These are phyloP conservation scores for Rutpela maculata DNA, from an alignment of 2,888 invertebrate species.

Conservation along the genomic window DNA sequence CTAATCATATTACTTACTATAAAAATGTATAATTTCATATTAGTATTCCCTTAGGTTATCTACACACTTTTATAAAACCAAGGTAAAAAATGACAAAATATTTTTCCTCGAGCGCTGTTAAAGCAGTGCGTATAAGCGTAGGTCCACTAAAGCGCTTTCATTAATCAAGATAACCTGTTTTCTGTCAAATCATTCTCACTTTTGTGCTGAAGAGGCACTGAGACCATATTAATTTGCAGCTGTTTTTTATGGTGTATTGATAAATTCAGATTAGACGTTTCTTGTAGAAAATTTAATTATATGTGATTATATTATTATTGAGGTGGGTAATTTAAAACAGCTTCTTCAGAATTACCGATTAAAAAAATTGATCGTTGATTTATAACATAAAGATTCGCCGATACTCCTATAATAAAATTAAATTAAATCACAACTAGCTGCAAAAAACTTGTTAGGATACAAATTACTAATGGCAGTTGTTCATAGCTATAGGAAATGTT, in stretches of 20 bases:
- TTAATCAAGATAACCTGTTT: background rate
- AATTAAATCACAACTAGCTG: background rate
- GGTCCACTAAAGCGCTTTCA: background rate
- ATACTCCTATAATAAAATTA: background rate
- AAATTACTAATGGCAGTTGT: background rate
- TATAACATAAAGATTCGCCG: background rate
- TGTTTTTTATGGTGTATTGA: constrained; percentile 1
- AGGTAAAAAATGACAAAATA: background rate
- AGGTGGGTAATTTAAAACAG: constrained; percentile 4
- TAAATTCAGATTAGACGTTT: background rate
- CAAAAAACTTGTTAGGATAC: background rate
- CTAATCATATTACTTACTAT: no score
- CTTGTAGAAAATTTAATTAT: constrained; percentile 7
- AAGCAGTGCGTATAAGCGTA: background rate
- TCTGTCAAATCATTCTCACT: constrained; percentile 1
- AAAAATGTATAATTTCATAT: no score
- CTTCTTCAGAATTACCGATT: background rate
- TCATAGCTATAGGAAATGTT: background rate
- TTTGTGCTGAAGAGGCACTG: background rate
- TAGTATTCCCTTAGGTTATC: no score
- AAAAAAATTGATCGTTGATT: constrained; percentile 3
- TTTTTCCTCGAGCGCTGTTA: background rate
- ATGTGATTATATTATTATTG: background rate
- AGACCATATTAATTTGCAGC: constrained; percentile 7
- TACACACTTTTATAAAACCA: background rate